Evolutionary conservation across 2,888 invertebrate species (phyloP).

Genomic region (Meliscaeva auricollis): DNA sequence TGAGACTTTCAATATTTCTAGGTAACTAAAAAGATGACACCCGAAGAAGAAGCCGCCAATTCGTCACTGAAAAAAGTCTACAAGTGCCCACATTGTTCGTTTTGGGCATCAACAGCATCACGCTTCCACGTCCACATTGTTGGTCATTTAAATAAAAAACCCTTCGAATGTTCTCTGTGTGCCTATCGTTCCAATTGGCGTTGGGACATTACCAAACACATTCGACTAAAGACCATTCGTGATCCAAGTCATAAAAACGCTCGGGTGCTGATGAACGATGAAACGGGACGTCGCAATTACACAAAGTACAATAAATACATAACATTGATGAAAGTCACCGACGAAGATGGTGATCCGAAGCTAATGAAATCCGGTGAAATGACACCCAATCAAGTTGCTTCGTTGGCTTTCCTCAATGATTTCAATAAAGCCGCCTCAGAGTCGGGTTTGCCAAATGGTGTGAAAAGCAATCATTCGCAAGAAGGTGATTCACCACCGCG

Average conservation of each 20-base stretch:
- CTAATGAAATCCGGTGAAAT: constrained; percentile 84
- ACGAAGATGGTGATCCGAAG: constrained; percentile 84
- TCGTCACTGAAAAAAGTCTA: constrained; percentile 92
- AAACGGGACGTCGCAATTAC: constrained; percentile 95
- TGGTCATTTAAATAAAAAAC: constrained; percentile 95
- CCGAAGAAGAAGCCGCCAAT: constrained; percentile 87
- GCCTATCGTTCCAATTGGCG: constrained; percentile 98
- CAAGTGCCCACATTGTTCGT: constrained; percentile 96
- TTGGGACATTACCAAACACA: constrained; percentile 98
- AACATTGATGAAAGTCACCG: constrained; percentile 88
- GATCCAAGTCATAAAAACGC: constrained; percentile 93
- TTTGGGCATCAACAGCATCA: constrained; percentile 96
- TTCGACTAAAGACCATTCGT: constrained; percentile 93
- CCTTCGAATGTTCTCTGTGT: constrained; percentile 97
- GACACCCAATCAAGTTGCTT: constrained; percentile 85
- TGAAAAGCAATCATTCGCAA: constrained; percentile 81
- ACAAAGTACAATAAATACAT: constrained; percentile 96
- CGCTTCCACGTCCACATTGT: constrained; percentile 97
- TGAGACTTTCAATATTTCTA: constrained; percentile 83
- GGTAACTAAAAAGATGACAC: constrained; percentile 87
- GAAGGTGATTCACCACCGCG: constrained; percentile 78
- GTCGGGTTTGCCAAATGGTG: constrained; percentile 77
- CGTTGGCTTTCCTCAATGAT: constrained; percentile 85
- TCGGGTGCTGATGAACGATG: constrained; percentile 95
- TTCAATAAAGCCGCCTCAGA: constrained; percentile 81